phyloP scores from a whole-genome alignment of 2,797 vertebrate species.

The Lagodon rhomboides region DNA sequence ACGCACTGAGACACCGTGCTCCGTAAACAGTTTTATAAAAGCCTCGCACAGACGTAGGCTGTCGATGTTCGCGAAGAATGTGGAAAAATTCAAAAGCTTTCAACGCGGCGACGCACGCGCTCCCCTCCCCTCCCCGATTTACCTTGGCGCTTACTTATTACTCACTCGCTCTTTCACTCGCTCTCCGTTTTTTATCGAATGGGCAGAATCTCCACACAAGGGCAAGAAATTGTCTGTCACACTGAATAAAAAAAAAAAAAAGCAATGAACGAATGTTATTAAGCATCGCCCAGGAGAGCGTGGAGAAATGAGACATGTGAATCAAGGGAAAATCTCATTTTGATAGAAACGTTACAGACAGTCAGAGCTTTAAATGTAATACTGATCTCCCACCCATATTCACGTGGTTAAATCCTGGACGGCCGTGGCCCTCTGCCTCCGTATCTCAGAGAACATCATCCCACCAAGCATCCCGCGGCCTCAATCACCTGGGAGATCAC shows the following conservation, averaged over 20 bases:
- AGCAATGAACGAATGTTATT: conserved; percentile 39
- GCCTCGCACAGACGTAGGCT: background rate
- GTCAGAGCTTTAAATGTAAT: conserved; percentile 43
- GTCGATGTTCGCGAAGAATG: background rate
- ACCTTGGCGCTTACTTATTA: conserved; percentile 25
- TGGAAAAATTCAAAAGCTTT: conserved; percentile 14
- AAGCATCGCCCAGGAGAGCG: conserved; percentile 43
- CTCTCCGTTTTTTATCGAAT: conserved; percentile 42
- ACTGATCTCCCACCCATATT: conserved; percentile 43
- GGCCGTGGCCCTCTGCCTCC: conserved; percentile 2
- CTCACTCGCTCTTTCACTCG: conserved; percentile 30
- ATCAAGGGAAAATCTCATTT: conserved; percentile 58
- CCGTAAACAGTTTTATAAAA: background rate
- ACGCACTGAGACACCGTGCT: conserved; percentile 1
- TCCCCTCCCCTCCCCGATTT: conserved; percentile 16
- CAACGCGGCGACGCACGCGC: background rate
- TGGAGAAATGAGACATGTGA: conserved; percentile 25
- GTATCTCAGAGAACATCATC: conserved; percentile 31
- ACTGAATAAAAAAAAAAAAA: conserved; percentile 55
- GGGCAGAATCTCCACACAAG: conserved; percentile 37
- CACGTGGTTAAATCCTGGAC: conserved; percentile 50
- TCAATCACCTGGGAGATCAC: conserved; percentile 50
- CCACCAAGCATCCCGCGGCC: conserved; percentile 9
- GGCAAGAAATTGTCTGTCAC: conserved; percentile 60
- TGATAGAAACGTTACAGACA: conserved; percentile 51